Evolutionary conservation across 2,113 vertebrate species (phyloP).

Genomic region (Otus sunia): DNA sequence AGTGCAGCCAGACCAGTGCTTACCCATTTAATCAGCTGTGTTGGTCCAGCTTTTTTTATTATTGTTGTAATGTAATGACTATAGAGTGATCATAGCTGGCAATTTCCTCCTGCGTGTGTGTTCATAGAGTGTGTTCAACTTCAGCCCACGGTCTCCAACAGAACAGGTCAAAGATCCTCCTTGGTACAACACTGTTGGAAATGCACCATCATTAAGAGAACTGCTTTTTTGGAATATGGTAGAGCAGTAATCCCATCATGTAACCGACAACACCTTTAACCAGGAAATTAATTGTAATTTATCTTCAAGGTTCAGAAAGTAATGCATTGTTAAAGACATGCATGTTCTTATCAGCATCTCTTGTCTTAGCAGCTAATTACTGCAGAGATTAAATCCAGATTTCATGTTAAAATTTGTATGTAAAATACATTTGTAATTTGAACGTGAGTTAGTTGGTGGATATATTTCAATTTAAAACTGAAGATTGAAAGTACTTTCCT

Average conservation of each 20-base stretch:
- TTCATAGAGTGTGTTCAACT: not conserved
- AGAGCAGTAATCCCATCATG: not conserved
- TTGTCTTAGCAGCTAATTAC: slow-evolving; percentile 15
- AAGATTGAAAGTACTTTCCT: not conserved
- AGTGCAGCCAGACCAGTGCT: not conserved
- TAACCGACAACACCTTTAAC: not conserved
- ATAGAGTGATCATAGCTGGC: not conserved
- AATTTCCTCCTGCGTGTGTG: not conserved
- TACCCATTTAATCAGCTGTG: not conserved
- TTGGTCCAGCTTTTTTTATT: not conserved
- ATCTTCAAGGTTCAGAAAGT: not conserved
- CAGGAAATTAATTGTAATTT: not conserved
- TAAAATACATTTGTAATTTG: not conserved
- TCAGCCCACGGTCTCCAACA: not conserved
- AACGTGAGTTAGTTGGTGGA: not conserved
- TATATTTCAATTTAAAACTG: not conserved
- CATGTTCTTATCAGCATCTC: not conserved
- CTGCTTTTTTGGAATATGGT: not conserved
- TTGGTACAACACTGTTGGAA: not conserved
- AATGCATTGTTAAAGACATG: not conserved
- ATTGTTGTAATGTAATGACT: not conserved
- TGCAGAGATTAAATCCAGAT: not conserved
- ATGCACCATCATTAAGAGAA: not conserved
- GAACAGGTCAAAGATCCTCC: not conserved
- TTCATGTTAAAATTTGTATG: not conserved